A percentile compares a stretch with the other conserved stretches of the same genome.
Evolutionary conservation across 2,888 invertebrate genomes (phyloP).

Genomic region (Octodonta nipae): DNA sequence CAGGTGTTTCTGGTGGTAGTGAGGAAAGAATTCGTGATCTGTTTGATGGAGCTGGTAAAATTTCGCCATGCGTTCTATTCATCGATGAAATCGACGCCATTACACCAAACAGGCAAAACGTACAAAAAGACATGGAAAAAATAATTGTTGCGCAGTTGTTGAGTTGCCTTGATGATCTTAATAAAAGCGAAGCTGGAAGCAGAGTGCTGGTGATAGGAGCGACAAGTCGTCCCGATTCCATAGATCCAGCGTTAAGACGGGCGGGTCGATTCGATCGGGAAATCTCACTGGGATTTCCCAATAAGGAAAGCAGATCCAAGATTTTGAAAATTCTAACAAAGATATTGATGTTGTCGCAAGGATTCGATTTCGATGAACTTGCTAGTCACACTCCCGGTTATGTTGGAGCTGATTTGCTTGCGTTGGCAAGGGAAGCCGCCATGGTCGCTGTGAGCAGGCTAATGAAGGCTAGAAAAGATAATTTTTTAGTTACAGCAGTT

Average conservation of each 20-base stretch:
- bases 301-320: slow-evolving; percentile 64
- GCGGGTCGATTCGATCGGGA: slow-evolving; percentile 91
- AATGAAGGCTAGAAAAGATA: no score
- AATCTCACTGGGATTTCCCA: slow-evolving; percentile 85
- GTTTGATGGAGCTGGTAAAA: slow-evolving; percentile 67
- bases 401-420: slow-evolving; percentile 86
- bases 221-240: slow-evolving; percentile 80
- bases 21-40: slow-evolving; percentile 84
- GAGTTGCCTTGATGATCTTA: slow-evolving; percentile 67
- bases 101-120: slow-evolving; percentile 75
- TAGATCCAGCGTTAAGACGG: slow-evolving; percentile 84
- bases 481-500: no score
- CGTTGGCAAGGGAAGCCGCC: slow-evolving; percentile 76
- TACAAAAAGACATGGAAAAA: slow-evolving; percentile 90
- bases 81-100: slow-evolving; percentile 97
- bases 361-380: slow-evolving; percentile 58
- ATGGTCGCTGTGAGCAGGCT: slow-evolving; percentile 62
- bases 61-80: slow-evolving; percentile 75
- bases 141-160: slow-evolving; percentile 87
- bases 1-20: slow-evolving; percentile 90
- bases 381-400: slow-evolving; percentile 86
- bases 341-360: slow-evolving; percentile 51
- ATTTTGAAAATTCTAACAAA: slow-evolving; percentile 64
- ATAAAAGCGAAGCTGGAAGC: slow-evolving; percentile 40
- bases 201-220: slow-evolving; percentile 84